Evolutionary conservation across 2,888 invertebrate genomes (phyloP), one percentile per base, ranked within the genome.

Genomic region (Platycheirus rosarum): DNA sequence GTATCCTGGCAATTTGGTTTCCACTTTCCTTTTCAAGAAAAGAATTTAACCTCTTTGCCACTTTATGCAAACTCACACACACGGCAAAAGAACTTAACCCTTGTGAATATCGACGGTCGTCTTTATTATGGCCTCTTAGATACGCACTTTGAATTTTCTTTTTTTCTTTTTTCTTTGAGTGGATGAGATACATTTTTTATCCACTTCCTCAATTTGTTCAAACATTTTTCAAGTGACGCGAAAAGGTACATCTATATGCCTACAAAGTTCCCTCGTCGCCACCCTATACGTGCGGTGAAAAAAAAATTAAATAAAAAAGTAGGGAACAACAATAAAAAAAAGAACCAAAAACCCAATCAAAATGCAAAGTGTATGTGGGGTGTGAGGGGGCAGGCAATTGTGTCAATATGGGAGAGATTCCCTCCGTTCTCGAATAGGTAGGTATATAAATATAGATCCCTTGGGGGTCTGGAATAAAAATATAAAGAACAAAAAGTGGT

Each of bases 51-150:
- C 74, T 74, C 75, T 70, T 60, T 80, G 69, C 75, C 68, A 62
- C 78, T 68, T 53, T 44, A 44, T 70, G 60, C 48, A 60, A 40
- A 75, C 1, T 2, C 23, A 6, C 14, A 23, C 14, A 37, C 2
- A 57, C 6, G n/a, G n/a, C n/a, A n/a, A n/a, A n/a, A 26, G 16
- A 14, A 8, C 35, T 37, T 23, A 73, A 76, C 73, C 63, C 82
- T 76, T 71, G 63, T 77, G 68, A 68, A 82, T 77, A 77, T 71
- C 73, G 77, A 77, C 71, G 82, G 82, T 77, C 77, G 71, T 76
- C 76, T 71, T 76, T 76, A 82, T 82, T 76, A 82, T 62, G 55
- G 79, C 70, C 80, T 77, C 71, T 77, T 77, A 77, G 77, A 77
- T 82, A 82, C 82, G 77, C 82, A 82, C 77, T 82, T 82, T 49